Conservation (phyloP, 2,888 invertebrate species). For the Teleiodes luculella region DNA sequence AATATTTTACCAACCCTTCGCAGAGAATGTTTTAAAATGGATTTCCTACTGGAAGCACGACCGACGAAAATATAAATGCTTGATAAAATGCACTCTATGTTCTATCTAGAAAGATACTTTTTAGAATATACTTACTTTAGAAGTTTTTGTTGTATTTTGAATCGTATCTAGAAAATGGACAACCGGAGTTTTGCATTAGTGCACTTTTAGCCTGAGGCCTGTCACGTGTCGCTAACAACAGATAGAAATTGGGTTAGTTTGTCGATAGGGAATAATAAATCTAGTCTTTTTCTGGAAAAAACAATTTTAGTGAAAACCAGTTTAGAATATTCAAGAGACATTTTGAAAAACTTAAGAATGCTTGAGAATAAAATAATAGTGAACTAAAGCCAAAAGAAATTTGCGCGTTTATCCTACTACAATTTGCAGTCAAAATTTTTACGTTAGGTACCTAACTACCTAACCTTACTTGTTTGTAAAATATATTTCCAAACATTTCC, state of each 20-base stretch:
- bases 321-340: no score
- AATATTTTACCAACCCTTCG: neutral
- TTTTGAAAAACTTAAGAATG: no score
- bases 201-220: conserved; percentile 49
- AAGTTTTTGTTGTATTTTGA: neutral
- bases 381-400: no score
- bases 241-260: conserved; percentile 24
- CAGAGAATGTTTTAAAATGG: conserved; percentile 45
- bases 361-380: no score
- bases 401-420: no score
- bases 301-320: no score
- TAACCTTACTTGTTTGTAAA: neutral
- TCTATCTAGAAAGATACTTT: no score
- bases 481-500: conserved; percentile 10
- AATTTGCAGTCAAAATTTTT: no score
- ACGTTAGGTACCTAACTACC: no score
- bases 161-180: conserved; percentile 56
- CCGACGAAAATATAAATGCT: conserved; percentile 30
- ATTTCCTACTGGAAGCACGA: conserved; percentile 39
- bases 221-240: conserved; percentile 34
- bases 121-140: neutral
- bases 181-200: conserved; percentile 53
- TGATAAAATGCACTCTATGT: neutral
- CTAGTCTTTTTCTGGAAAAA: neutral
- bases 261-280: conserved; percentile 15